A percentile compares a stretch with the other conserved stretches of the same genome.
Evolutionary conservation across 2,113 vertebrate genomes (phyloP).

Genomic region (Sceloporus tristichus): DNA sequence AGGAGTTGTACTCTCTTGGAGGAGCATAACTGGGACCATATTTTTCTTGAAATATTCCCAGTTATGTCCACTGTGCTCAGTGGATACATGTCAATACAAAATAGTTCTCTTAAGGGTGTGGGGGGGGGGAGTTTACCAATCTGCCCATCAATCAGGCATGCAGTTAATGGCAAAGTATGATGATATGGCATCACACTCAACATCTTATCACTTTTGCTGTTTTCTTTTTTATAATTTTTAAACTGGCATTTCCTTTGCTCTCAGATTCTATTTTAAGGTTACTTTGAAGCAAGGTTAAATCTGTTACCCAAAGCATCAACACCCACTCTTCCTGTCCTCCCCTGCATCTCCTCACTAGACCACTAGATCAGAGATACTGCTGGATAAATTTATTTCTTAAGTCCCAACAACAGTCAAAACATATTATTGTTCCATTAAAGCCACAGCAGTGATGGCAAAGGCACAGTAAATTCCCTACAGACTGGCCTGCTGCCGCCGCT

Average conservation of each 20-base stretch:
- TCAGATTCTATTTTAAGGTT: constrained; percentile 50
- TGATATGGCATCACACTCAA: neutral
- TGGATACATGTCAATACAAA: neutral
- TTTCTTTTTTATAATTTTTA: constrained; percentile 20
- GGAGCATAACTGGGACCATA: neutral
- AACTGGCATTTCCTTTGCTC: neutral
- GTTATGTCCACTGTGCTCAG: neutral
- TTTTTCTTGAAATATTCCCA: neutral
- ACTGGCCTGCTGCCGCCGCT: constrained; percentile 40
- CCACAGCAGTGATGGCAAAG: neutral
- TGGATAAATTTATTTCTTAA: neutral
- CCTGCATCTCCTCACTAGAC: neutral
- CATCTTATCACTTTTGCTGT: neutral
- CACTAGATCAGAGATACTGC: neutral
- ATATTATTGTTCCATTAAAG: constrained; percentile 25
- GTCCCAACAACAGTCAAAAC: neutral
- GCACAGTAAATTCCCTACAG: constrained; percentile 46
- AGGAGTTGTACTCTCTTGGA: neutral
- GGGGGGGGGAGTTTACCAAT: neutral
- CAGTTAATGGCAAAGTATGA: neutral
- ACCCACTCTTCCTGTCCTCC: neutral
- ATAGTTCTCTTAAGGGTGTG: neutral
- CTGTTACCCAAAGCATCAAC: constrained; percentile 17
- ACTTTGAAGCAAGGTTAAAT: neutral
- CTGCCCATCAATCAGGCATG: neutral